These are phyloP conservation scores for Balaeniceps rex DNA, from an alignment of 2,113 vertebrate species.

Conservation along the genomic window DNA sequence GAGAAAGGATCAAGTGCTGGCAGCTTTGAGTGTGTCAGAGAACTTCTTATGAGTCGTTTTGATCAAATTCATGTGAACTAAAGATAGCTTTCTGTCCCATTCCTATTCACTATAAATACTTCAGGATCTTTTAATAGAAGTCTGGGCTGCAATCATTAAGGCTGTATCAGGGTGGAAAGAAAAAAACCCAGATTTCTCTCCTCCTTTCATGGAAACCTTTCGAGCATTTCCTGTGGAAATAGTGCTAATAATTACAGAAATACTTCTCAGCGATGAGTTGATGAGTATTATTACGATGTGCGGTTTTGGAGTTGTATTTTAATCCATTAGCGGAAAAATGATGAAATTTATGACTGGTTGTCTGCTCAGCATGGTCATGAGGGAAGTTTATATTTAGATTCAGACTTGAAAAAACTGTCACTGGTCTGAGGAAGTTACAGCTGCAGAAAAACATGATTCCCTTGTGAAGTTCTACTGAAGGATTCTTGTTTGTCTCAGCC, in stretches of 20 bases:
- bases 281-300: neutral
- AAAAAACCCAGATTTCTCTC: neutral
- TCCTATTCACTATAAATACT: neutral
- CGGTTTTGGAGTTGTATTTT: neutral
- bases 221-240: neutral
- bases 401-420: neutral
- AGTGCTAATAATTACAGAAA: neutral
- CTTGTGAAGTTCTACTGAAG: neutral
- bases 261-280: neutral
- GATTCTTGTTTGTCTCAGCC: neutral
- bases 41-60: neutral
- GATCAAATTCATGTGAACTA: neutral
- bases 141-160: neutral
- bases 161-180: neutral
- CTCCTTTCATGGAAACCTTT: neutral
- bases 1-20: neutral
- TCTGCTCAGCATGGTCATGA: neutral
- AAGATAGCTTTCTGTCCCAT: neutral
- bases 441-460: neutral
- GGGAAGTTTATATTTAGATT: constrained; percentile 16
- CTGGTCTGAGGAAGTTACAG: neutral
- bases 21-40: neutral
- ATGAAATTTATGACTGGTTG: neutral
- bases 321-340: neutral
- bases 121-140: neutral